phyloP scores from a whole-genome alignment of 2,888 invertebrate genomes.

The Hyppa rectilinea region DNA sequence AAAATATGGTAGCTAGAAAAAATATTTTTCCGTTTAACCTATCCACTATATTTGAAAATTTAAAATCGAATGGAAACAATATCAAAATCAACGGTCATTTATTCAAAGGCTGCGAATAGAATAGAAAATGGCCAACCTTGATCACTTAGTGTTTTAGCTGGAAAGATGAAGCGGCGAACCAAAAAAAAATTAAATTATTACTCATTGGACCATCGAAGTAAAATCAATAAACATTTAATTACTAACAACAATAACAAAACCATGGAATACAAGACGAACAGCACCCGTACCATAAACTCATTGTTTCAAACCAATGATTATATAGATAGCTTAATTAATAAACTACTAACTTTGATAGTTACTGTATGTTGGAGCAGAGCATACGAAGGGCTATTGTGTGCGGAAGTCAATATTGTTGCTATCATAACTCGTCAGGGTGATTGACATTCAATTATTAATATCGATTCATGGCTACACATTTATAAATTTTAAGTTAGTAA shows the following conservation, averaged over 20 bases:
- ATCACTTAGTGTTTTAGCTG: no score
- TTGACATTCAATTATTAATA: conserved; percentile 49
- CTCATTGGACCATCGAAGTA: no score
- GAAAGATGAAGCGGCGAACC: no score
- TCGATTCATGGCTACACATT: conserved; percentile 11
- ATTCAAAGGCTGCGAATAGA: no score
- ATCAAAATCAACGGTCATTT: no score
- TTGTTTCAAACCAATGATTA: not conserved
- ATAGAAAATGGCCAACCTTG: no score
- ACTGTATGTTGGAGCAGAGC: conserved; percentile 6
- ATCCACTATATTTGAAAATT: not conserved
- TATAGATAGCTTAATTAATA: conserved; percentile 6
- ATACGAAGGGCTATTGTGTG: conserved; percentile 18
- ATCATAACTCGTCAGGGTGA: conserved; percentile 28
- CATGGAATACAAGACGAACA: no score
- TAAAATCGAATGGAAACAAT: not conserved
- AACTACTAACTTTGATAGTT: conserved; percentile 17
- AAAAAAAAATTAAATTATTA: no score
- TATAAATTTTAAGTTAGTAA: not conserved
- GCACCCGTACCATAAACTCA: not conserved
- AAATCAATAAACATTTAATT: no score
- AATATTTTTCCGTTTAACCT: not conserved
- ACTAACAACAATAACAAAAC: no score
- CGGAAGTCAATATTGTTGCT: conserved; percentile 14
- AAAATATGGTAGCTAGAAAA: not conserved